Evolutionary conservation across 2,797 vertebrate genomes (phyloP), one percentile per base, ranked within the genome.

Genomic region (Falco rusticolus): DNA sequence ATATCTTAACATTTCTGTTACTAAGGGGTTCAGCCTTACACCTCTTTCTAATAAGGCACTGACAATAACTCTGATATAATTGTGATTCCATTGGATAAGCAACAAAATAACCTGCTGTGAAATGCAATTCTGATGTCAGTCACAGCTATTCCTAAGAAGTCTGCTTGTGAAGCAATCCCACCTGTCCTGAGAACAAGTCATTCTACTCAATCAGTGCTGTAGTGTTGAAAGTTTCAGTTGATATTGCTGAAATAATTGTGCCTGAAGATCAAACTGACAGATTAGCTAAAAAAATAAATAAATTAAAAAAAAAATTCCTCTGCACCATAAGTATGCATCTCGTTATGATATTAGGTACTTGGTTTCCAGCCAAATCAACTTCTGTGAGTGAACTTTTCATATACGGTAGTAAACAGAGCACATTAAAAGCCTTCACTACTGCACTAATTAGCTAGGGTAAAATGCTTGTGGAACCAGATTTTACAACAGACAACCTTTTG

Each of bases 241-340:
- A 74, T 89, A 87, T 9, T 71, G 86, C 80, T 76, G 75, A 77
- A 92, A 48, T 83, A 92, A 92, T 68, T 57, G 45, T 29, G 50
- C 45, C 39, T 85, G 79, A 91, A 88, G 69, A 83, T 86, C 89
- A 86, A 90, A 89, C 37, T 81, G 66, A 89, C 25, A 61, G 79
- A 95, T 91, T 79, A 71, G 53, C 53, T 81, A 68, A 87, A 93
- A 93, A 43, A 39, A 39, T 11, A 37, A 37, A 37, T 34, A 34
- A 37, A 34, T 34, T 10, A 37, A 37, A 37, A 68, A 87, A 93
- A 43, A 61, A 78, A 71, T 37, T 88, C 29, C 57, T 72, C 66
- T 60, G 87, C 53, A 89, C 34, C 31, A 80, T 34, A 79, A 69
- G 48, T 18, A 84, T 33, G 54, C 45, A 50, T 39, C 53, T 72